Evolutionary conservation across 1,140 invertebrate genomes (phyloP).

Genomic region (Pogonomyrmex barbatus): DNA sequence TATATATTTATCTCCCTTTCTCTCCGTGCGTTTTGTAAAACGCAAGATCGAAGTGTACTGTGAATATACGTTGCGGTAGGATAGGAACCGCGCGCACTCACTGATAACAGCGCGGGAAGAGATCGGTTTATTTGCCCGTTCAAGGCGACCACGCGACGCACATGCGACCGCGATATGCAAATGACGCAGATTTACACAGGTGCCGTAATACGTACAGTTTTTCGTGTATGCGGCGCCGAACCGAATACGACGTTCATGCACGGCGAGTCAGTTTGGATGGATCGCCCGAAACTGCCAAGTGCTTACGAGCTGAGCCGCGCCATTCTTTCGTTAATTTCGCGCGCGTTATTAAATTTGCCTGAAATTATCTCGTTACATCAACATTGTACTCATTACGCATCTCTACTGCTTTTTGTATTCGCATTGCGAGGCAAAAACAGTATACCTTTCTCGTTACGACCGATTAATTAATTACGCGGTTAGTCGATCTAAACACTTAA

Average conservation of each 20-base stretch:
- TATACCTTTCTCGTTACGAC: not conserved
- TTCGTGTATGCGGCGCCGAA: constrained; percentile 12
- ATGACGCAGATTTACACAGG: constrained; percentile 70
- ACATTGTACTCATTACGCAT: not conserved
- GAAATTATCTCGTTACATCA: not conserved
- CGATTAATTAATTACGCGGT: not conserved
- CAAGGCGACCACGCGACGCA: constrained; percentile 26
- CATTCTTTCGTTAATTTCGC: not conserved
- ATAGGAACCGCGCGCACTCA: constrained; percentile 32
- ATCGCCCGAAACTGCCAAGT: not conserved
- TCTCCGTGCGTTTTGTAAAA: constrained; percentile 8
- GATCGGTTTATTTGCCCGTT: constrained; percentile 39
- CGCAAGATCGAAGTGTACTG: constrained; percentile 15
- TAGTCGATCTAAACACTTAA: not conserved
- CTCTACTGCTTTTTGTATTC: not conserved
- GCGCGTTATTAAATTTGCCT: not conserved
- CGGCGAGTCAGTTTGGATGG: not conserved
- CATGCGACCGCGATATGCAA: constrained; percentile 57
- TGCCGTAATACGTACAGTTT: constrained; percentile 37
- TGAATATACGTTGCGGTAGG: constrained; percentile 47
- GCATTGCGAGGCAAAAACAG: not conserved
- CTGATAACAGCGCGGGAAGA: constrained; percentile 37
- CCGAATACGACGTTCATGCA: constrained; percentile 17
- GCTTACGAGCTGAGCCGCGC: not conserved
- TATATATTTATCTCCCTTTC: not conserved